A percentile compares a stretch with the other conserved stretches of the same genome.
Conservation (phyloP, 2,888 invertebrate species). For the Xestia rhomboidea region DNA sequence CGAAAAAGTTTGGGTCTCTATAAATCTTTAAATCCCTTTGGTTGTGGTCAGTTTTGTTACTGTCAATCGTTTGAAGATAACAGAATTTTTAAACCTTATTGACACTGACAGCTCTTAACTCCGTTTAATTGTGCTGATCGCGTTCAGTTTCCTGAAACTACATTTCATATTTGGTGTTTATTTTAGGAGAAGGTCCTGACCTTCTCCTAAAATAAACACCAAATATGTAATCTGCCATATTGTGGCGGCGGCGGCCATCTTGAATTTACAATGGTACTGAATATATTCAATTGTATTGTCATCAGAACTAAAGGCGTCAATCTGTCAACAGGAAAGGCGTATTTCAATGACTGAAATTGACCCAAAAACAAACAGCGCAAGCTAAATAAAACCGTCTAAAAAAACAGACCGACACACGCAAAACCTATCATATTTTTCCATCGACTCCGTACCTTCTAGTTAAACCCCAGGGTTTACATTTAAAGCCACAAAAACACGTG, state of each 20-base stretch:
- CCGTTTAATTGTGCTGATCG: too few species aligned
- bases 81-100: too few species aligned
- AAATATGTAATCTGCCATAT: not conserved
- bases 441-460: not conserved
- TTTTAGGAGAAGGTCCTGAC: too few species aligned
- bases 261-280: not conserved
- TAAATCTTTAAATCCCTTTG: too few species aligned
- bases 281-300: not conserved
- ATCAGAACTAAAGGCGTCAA: not conserved
- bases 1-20: too few species aligned
- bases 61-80: too few species aligned
- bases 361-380: not conserved
- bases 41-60: too few species aligned
- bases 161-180: too few species aligned
- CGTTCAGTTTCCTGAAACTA: too few species aligned
- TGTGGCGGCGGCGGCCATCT: not conserved
- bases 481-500: conserved; percentile 47
- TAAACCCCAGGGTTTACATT: not conserved
- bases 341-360: not conserved
- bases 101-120: too few species aligned
- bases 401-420: not conserved
- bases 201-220: not conserved
- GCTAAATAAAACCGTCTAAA: not conserved
- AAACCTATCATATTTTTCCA: not conserved
- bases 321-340: not conserved